Base-by-base conservation (phyloP, 2,888 invertebrate species). In the Ligdia adustata region DNA sequence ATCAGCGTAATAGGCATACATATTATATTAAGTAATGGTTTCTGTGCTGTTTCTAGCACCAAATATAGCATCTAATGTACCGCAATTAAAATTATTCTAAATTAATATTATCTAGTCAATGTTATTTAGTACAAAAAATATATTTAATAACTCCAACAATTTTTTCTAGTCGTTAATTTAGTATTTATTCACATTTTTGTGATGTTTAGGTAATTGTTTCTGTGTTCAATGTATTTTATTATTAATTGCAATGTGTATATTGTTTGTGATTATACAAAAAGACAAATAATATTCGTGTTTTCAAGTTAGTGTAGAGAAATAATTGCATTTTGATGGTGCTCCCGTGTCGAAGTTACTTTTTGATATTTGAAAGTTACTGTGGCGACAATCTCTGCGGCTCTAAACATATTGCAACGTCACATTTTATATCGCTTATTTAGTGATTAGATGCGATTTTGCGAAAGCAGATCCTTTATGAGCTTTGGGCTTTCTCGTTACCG, bases 241-340 rank as follows among this genome's bases (percentile, higher is more conserved):
- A 34, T 47, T 47, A 54, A 43, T 44, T 16, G 7, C 18, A 26
- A 31, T 16, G 7, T 16, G 16, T 2, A 4, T 24, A 28, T 28
- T 41, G 33, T 33, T 33, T 41, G 9, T 16, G 9, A 11, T 14
- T 35, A 12, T n/a, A 5, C 9, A 15, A 16, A 33, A 33, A 18
- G 11, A 18, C 3, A 9, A 16, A n/a, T 7, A 18, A 33, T 11
- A 20, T 18, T 31, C 7, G 13, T 18, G 9, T 28, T 28, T 22
- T 16, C 6, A 4, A 15, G 24, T 22, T 38, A 44, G 32, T 11
- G 26, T 44, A 32, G 35, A 12, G 11, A n/a, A 31, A 13, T n/a
- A 12, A 31, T 39, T 33, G 40, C 43, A 24, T 44, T 52, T 6
- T 37, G 55, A 60, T 56, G 48, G n/a, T n/a, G n/a, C n/a, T n/a